Percentiles rank a stretch among this genome's conserved stretches.
Conservation (phyloP, 2,797 vertebrate species). For the Poeciliopsis paucimaculata region DNA sequence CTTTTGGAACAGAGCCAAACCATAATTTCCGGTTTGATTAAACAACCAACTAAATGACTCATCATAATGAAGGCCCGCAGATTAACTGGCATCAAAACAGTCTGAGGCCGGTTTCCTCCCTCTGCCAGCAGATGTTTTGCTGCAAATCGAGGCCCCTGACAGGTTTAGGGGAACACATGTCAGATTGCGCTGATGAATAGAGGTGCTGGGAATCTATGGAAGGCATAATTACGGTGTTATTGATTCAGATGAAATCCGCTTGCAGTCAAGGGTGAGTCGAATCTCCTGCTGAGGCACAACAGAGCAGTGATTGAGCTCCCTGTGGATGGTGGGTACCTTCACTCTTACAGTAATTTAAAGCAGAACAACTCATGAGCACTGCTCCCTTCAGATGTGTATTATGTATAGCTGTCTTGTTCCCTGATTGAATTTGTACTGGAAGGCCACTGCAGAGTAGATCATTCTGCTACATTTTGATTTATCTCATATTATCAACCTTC, state of each 20-base stretch:
- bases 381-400: slow-evolving; percentile 31
- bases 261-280: slow-evolving; percentile 44
- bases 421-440: slow-evolving; percentile 62
- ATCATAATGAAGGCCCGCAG: slow-evolving; percentile 58
- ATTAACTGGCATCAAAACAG: slow-evolving; percentile 60
- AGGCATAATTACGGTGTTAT: slow-evolving; percentile 67
- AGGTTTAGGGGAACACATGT: slow-evolving; percentile 71
- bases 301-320: slow-evolving; percentile 41
- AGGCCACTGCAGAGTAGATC: slow-evolving; percentile 53
- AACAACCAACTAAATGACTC: slow-evolving; percentile 68
- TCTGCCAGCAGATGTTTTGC: slow-evolving; percentile 64
- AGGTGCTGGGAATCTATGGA: slow-evolving; percentile 59
- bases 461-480: slow-evolving; percentile 28
- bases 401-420: slow-evolving; percentile 52
- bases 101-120: slow-evolving; percentile 47
- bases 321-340: slow-evolving; percentile 37
- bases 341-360: slow-evolving; percentile 52
- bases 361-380: slow-evolving; percentile 49
- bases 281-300: slow-evolving; percentile 39
- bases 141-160: slow-evolving; percentile 61
- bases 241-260: slow-evolving; percentile 71
- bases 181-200: slow-evolving; percentile 67
- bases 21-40: slow-evolving; percentile 68
- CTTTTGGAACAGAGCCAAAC: slow-evolving; percentile 52
- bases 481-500: slow-evolving; percentile 26